Conservation (phyloP, 2,797 vertebrate genomes). For the Scyliorhinus canicula region DNA sequence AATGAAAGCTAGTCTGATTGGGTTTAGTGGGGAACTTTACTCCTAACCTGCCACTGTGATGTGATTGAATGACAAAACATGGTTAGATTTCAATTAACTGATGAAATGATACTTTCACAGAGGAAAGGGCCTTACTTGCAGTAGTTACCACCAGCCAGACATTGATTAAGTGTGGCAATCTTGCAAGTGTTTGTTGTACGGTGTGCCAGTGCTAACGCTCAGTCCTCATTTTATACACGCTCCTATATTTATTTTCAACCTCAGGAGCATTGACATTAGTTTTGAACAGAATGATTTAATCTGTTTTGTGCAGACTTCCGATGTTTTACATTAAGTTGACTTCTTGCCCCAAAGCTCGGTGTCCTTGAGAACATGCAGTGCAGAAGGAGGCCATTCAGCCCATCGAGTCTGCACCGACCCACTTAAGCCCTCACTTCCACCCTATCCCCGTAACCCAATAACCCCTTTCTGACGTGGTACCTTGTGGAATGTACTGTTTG, state of each 20-base stretch:
- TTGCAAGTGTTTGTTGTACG: slow-evolving; percentile 37
- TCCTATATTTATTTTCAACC: slow-evolving; percentile 46
- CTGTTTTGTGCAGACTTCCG: neutral
- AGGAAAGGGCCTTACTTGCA: neutral
- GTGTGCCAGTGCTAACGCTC: slow-evolving; percentile 46
- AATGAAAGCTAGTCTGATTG: neutral
- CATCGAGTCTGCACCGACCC: too few species aligned
- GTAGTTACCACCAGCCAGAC: neutral
- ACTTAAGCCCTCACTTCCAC: too few species aligned
- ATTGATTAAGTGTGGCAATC: neutral
- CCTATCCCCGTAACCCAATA: too few species aligned
- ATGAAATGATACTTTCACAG: neutral
- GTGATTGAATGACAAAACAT: neutral
- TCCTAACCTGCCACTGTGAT: neutral
- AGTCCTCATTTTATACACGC: slow-evolving; percentile 49
- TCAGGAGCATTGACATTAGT: neutral
- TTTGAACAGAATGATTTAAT: neutral
- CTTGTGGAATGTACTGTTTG: neutral
- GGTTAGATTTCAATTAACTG: neutral
- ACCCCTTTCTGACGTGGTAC: neutral
- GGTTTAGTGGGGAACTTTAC: neutral
- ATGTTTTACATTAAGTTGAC: neutral
- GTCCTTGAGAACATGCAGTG: too few species aligned
- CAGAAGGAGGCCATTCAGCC: too few species aligned
- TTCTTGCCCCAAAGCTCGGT: neutral